Evolutionary conservation across 2,888 invertebrate species (phyloP), one percentile per base, ranked within the genome.

Genomic region (Agrilus cyanescens): DNA sequence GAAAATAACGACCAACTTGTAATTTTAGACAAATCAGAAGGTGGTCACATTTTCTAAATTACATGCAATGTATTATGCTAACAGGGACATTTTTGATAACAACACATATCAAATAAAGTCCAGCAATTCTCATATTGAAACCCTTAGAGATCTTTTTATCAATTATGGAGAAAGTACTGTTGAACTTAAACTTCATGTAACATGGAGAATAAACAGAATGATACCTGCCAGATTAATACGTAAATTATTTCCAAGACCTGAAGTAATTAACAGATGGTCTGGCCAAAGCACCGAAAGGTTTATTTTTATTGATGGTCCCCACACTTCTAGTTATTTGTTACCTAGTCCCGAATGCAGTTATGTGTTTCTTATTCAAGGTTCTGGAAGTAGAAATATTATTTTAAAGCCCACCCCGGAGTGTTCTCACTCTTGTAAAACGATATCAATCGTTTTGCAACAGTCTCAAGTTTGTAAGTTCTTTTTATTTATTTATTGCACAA

Each of bases 261-360:
- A 68, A 46, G 78, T 80, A 53, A 73, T 85, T 29, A 58, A 63
- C 4, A 60, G 60, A 44, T 78, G 77, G 63, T 78, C 81, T 65
- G 83, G 84, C 6, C 80, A 82, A 56, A 81, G 82, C 53, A 76
- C 84, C 38, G 88, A 90, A 62, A 78, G 86, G 39, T 85, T 75
- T 64, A 57, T 85, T 40, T 72, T 85, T 43, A 74, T 91, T 40
- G 82, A 89, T 60, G 85, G 85, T 53, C 70, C 76, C 30, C 73
- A 75, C 57, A 76, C 83, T 41, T 68, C 71, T 16, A 65, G 72
- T 18, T 87, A 86, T 58, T 62, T 67, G 46, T 65, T 89, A 62
- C 88, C 89, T 8, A 79, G 83, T 55, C 82, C 85, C 10, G 88
- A 89, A 63, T 89, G 89, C 59, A 81, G 82, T 53, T 85, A 81